Evolutionary conservation across 1,140 invertebrate species (phyloP), one percentile per base, ranked within the genome.

Genomic region (Lysiphlebus fabarum): DNA sequence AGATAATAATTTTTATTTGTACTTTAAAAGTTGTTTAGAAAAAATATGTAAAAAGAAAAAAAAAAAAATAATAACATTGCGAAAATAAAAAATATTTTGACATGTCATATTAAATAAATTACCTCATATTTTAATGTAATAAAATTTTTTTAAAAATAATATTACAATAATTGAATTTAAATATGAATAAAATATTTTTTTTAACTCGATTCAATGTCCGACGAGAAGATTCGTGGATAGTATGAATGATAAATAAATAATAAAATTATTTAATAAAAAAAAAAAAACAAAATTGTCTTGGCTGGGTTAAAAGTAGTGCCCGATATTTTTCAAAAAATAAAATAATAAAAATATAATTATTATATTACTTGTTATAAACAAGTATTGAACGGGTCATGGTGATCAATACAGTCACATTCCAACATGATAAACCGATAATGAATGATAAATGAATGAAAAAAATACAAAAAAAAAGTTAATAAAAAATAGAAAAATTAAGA

Each of bases 351-450:
- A 34, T 34, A n/a, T n/a, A n/a, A n/a, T n/a, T n/a, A 34, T 49
- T 54, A 59, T 54, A 54, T 62, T 51, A 54, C 60, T 62, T 62
- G 60, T 58, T 62, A 62, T 42, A 55, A 57, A 53, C 34, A 37
- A 62, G 48, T 56, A 62, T 54, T 62, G n/a, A n/a, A n/a, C n/a
- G 37, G 55, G 44, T 58, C 56, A 54, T 53, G 59, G 49, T 62
- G 14, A 62, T 62, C 42, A 43, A 17, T 36, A 51, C 41, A 47
- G 56, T 57, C 56, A 62, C 60, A 62, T 62, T 62, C 60, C 60
- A 62, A 53, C 57, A 51, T 37, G 44, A 47, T 44, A 43, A 33
- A 51, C 40, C 48, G 49, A 58, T n/a, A 47, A 50, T 50, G 37
- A 12, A 38, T 51, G 12, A 10, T 9, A 53, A 11, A 41, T 12